A percentile compares a stretch with the other conserved stretches of the same genome.
phyloP scores from a whole-genome alignment of 2,888 invertebrate genomes.

The Osedax fenrisi region DNA sequence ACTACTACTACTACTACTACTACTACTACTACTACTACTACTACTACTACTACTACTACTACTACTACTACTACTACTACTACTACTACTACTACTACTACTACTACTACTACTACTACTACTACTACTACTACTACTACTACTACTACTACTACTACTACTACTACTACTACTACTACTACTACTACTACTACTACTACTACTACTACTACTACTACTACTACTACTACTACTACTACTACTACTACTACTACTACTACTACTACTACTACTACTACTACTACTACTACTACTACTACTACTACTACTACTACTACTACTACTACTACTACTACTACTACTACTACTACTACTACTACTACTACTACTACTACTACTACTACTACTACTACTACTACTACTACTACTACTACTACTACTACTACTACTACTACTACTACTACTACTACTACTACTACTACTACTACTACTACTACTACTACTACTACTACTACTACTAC shows the following conservation, averaged over 20 bases:
- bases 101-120: slow-evolving; percentile 2
- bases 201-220: slow-evolving; percentile 2
- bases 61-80: no score
- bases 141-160: slow-evolving; percentile 2
- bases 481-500: background rate
- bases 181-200: background rate
- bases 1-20: no score
- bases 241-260: background rate
- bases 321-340: slow-evolving; percentile 2
- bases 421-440: slow-evolving; percentile 2
- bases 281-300: background rate
- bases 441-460: background rate
- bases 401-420: slow-evolving; percentile 2
- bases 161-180: slow-evolving; percentile 2
- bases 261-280: background rate
- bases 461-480: background rate
- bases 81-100: no score
- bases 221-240: slow-evolving; percentile 2
- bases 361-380: background rate
- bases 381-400: background rate
- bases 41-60: no score
- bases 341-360: slow-evolving; percentile 2
- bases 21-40: no score
- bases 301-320: background rate
- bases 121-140: slow-evolving; percentile 2